Evolutionary conservation across 2,113 vertebrate genomes (phyloP), one percentile per base, ranked within the genome.

Genomic region (Lathamus discolor): DNA sequence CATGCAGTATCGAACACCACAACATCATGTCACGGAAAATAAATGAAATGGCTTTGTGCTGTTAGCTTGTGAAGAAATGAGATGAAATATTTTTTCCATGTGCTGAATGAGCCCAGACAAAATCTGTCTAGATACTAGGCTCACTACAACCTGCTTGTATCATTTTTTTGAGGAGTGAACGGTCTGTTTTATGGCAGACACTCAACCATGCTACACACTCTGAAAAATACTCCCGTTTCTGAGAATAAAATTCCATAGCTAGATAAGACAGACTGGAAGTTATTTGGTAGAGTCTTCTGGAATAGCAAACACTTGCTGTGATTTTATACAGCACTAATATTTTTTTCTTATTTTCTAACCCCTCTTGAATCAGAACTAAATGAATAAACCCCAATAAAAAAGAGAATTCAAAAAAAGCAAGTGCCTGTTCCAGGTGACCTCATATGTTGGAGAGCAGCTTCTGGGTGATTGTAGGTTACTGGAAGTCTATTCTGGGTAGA

Each of bases 381-480:
- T 93, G 1, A 92, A 94, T 86, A 97, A 96, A 90, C 43, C 37
- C 44, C 72, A 88, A 63, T 94, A 95, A 96, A 94, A 59, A 89
- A 46, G 59, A 95, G 76, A 91, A 94, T 62, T 88, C 3, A 91
- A 66, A 92, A 62, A 94, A 95, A 91, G 54, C 63, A 83, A 84
- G 62, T 13, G 44, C 11, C 37, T 63, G 70, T 96, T 94, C 96
- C 93, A 95, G 93, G 83, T 95, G 93, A 97, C 51, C 74, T 96
- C 92, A 95, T 94, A 73, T 44, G 49, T 93, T 93, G 94, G 96
- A 95, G 55, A 97, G 75, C 10, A n/a, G 93, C 69, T 69, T 92
- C 77, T 94, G 90, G 78, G 86, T 93, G 74, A 67, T 13, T 88
- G 80, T 86, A 74, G 86, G 93, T 94, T 93, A 92, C 92, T 95